Base-by-base conservation (phyloP, 2,797 vertebrate genomes). In the Platalea minor region DNA sequence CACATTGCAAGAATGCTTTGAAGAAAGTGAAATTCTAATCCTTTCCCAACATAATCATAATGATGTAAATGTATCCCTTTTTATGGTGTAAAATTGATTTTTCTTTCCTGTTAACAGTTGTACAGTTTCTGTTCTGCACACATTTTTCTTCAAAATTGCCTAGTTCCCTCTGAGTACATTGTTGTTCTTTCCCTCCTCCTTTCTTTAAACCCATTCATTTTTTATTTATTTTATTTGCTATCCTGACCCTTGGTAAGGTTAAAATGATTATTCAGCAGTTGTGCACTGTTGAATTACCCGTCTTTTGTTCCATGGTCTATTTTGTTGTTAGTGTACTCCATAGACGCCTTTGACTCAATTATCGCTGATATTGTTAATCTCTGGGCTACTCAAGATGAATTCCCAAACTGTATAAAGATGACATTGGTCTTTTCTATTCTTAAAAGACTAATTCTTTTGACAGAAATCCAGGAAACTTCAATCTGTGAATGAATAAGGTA, bases 391-490 rank as follows among this genome's bases (percentile, higher is more conserved):
- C 87, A 79, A 85, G 85, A 93, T 92, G 91, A 94, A 96, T 95
- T 95, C 83, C 85, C 92, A 92, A 92, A 93, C 89, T 93, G 93
- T 88, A 91, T 89, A 93, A 95, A 93, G 92, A 96, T 94, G 95
- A 72, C 87, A 91, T 82, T 83, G 77, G 90, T 93, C 78, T 88
- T 82, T 91, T 96, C 83, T 97, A 51, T 89, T 92, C 94, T 94
- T 94, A 78, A 94, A 96, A 85, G 88, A 95, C 78, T 88, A 89
- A 89, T 94, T 95, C 89, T 96, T 95, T 90, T 91, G 89, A 91
- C 89, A 91, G 80, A 81, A 97, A 97, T 96, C 94, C 97, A 94
- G 96, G 95, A 97, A 96, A 96, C 94, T 95, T 96, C 93, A 92
- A 35, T 63, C 91, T 60, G 95, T 81, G 96, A 97, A 97, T 97